Percentiles rank a stretch among this genome's conserved stretches.
These are phyloP conservation scores for Lagria hirta DNA, from an alignment of 2,888 invertebrate genomes.

Conservation along the genomic window DNA sequence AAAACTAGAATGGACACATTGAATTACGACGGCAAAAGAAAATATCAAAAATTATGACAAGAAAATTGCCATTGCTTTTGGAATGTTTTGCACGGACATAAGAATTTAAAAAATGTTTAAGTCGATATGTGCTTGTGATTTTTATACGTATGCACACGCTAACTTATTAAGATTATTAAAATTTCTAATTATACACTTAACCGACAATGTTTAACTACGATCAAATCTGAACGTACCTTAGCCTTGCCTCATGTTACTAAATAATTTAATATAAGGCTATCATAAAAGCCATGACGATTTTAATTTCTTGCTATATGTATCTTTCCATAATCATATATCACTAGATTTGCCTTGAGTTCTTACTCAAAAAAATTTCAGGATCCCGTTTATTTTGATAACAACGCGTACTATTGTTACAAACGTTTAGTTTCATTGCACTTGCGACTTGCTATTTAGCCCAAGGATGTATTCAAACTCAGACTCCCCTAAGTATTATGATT, in stretches of 20 bases:
- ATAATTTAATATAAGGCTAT: no score
- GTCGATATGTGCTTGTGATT: constrained; percentile 25
- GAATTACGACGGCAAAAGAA: constrained; percentile 15
- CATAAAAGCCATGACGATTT: constrained; percentile 3
- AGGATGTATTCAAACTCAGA: no score
- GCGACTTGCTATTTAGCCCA: no score
- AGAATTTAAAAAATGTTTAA: constrained; percentile 7
- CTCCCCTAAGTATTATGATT: no score
- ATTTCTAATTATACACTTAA: constrained; percentile 29
- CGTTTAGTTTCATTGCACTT: no score
- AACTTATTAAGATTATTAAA: constrained; percentile 27
- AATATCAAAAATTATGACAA: constrained; percentile 20
- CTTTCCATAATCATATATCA: no score
- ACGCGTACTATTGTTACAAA: no score
- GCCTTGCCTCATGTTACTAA: constrained; percentile 22
- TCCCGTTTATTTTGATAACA: no score
- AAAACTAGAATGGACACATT: constrained; percentile 27
- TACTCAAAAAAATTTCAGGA: no score
- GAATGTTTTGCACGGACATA: neutral
- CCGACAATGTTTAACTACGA: constrained; percentile 27
- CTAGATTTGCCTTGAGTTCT: no score
- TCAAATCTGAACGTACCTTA: constrained; percentile 26
- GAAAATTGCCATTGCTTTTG: constrained; percentile 24
- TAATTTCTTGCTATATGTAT: no score
- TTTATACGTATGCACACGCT: constrained; percentile 24